These are phyloP conservation scores for Harpalus rufipes DNA, from an alignment of 2,888 invertebrate genomes.

Conservation along the genomic window DNA sequence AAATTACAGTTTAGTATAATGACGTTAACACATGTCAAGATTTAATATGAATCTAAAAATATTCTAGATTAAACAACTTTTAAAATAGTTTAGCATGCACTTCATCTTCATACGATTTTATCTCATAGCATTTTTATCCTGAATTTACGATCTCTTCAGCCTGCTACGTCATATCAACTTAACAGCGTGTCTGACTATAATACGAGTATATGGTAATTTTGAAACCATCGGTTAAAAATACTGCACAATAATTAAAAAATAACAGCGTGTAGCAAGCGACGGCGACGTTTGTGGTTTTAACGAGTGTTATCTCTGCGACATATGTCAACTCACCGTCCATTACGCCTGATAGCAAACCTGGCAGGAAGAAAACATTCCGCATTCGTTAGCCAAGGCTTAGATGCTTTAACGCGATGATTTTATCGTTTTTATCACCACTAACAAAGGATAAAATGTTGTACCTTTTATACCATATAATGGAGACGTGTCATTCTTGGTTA, in stretches of 20 bases:
- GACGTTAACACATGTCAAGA: no score
- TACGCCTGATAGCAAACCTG: slow-evolving; percentile 7
- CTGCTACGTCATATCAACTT: slow-evolving; percentile 10
- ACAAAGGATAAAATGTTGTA: not conserved
- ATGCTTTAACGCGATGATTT: not conserved
- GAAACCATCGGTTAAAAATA: slow-evolving; percentile 40
- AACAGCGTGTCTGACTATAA: slow-evolving; percentile 1
- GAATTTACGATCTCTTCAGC: slow-evolving; percentile 12
- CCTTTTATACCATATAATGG: not conserved
- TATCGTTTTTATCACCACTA: not conserved
- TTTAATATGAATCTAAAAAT: no score
- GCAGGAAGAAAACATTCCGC: slow-evolving; percentile 28
- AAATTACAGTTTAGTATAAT: no score
- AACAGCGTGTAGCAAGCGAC: slow-evolving; percentile 10
- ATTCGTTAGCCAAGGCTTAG: slow-evolving; percentile 9
- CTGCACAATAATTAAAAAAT: slow-evolving; percentile 46
- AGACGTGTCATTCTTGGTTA: not conserved
- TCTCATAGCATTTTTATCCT: not conserved
- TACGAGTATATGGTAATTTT: slow-evolving; percentile 39
- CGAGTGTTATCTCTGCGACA: slow-evolving; percentile 33
- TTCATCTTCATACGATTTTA: no score
- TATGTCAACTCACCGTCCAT: slow-evolving; percentile 28
- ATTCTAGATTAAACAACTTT: no score
- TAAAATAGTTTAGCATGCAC: no score
- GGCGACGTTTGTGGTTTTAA: slow-evolving; percentile 9